Evolutionary conservation across 2,888 invertebrate genomes (phyloP).

Genomic region (Ectemnius cavifrons): DNA sequence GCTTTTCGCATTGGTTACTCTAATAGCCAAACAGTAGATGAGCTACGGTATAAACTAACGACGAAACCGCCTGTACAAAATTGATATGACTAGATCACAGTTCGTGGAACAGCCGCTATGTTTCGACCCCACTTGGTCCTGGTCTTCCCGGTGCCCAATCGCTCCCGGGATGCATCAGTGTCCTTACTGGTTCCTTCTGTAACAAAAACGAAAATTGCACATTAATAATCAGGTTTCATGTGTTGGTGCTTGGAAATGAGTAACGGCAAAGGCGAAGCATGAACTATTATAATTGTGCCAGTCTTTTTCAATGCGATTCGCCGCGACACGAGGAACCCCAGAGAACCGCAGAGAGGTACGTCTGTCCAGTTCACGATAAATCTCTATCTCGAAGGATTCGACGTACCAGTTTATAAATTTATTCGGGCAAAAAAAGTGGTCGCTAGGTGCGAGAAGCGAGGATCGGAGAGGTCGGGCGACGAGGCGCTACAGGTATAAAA

Average conservation of each 20-base stretch:
- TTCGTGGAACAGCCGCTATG: conserved; percentile 67
- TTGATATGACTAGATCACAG: conserved; percentile 75
- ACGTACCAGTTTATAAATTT: conserved; percentile 23
- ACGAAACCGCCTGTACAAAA: conserved; percentile 48
- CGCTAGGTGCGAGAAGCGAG: conserved; percentile 14
- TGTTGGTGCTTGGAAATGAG: neutral
- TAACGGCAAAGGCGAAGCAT: too few species aligned
- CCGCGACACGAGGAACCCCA: neutral
- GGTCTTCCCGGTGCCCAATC: neutral
- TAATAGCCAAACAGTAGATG: conserved; percentile 8
- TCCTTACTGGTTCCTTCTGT: conserved; percentile 57
- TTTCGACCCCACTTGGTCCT: conserved; percentile 29
- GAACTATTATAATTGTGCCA: too few species aligned
- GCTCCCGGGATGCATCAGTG: neutral
- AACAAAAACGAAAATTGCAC: conserved; percentile 53
- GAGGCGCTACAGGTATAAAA: conserved; percentile 57
- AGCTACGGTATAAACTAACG: conserved; percentile 26
- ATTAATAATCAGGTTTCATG: neutral
- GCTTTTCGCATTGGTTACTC: conserved; percentile 3
- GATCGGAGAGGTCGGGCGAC: conserved; percentile 29
- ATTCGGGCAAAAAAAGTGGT: conserved; percentile 31
- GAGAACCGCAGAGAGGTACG: too few species aligned
- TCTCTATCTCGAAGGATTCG: neutral
- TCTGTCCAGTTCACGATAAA: neutral
- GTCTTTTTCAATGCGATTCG: neutral